Percentiles rank a stretch among this genome's conserved stretches.
Conservation (phyloP, 2,113 vertebrate genomes). For the Zapornia atra region DNA sequence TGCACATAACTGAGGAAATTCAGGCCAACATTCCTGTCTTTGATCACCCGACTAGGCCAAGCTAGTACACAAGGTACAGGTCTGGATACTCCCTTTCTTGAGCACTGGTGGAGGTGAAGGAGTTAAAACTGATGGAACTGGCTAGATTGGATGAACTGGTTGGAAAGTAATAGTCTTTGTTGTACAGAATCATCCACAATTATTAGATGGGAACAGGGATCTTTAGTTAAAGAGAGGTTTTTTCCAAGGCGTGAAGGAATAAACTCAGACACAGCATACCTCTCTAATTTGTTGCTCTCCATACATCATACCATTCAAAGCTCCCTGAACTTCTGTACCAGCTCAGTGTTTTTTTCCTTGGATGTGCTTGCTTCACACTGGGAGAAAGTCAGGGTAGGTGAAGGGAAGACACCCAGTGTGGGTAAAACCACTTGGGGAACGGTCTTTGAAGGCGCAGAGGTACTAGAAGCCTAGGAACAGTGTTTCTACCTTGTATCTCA, state of each 20-base stretch:
- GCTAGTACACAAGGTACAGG: background rate
- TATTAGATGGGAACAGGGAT: background rate
- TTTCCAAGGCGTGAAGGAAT: background rate
- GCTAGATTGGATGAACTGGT: slow-evolving; percentile 12
- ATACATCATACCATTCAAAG: background rate
- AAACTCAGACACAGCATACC: background rate
- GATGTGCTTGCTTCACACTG: background rate
- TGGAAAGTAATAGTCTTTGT: background rate
- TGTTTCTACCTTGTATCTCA: background rate
- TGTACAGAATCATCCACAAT: background rate
- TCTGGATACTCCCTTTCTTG: slow-evolving; percentile 16
- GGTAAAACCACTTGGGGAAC: background rate
- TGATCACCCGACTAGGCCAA: slow-evolving; percentile 6
- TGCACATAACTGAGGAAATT: background rate
- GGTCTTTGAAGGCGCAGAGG: background rate
- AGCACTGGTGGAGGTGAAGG: background rate
- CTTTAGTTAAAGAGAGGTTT: background rate
- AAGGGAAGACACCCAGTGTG: rapidly evolving
- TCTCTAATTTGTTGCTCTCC: background rate
- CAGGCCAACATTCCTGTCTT: slow-evolving; percentile 44
- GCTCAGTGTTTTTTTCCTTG: background rate
- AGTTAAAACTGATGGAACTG: slow-evolving; percentile 33
- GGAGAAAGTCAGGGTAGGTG: background rate
- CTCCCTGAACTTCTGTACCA: background rate
- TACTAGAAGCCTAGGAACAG: background rate